Evolutionary conservation across 2,888 invertebrate genomes (phyloP), one percentile per base, ranked within the genome.

Genomic region (Caenorhabditis sp.): DNA sequence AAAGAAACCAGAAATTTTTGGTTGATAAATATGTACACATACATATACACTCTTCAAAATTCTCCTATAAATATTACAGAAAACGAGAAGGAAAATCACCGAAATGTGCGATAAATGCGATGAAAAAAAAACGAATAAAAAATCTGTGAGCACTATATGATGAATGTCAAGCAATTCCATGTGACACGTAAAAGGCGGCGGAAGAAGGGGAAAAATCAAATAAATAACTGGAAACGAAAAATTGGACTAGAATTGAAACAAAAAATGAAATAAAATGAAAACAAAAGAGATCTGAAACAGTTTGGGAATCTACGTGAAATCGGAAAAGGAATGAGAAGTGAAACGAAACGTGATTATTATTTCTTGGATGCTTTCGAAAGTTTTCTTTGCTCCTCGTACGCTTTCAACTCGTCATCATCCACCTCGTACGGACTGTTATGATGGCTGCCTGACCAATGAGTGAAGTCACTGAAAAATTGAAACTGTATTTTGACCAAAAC

Each of bases 301-400:
- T 23, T 52, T 23, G 23, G 52, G 23, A 52, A 52, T 23, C 4
- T 7, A 52, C n/a, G 52, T 17, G 52, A n/a, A 52, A n/a, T n/a
- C n/a, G n/a, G n/a, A n/a, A n/a, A n/a, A n/a, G n/a, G n/a, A n/a
- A n/a, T n/a, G n/a, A n/a, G n/a, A n/a, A n/a, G n/a, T n/a, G n/a
- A 23, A 23, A 31, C 31, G 21, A 52, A 52, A 52, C 12, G 23
- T 25, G 27, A 56, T 50, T 66, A 66, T n/a, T n/a, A n/a, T n/a
- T 70, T 70, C n/a, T 62, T 63, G 27, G 49, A 23, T 43, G 63
- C 67, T 54, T 71, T 70, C 54, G 68, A 43, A 10, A n/a, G 59
- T 67, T 82, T 82, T 21, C 83, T 59, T 12, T 70, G 59, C 38
- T 69, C 57, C 58, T 83, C 82, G 63, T 83, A 83, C 57, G 62